Conservation (phyloP, 1,140 invertebrate genomes). For the Frieseomelitta varia region DNA sequence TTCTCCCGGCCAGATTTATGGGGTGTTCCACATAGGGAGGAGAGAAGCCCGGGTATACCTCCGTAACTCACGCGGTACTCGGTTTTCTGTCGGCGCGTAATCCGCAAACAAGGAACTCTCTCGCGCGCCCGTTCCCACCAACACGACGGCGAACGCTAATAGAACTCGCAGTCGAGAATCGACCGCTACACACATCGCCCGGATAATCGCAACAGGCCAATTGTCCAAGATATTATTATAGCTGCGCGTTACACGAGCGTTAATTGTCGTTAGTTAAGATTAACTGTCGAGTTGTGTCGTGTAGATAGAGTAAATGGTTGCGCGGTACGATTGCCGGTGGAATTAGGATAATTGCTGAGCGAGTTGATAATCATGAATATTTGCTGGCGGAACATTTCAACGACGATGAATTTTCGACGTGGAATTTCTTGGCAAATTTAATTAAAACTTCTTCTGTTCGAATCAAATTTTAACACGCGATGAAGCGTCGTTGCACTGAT, state of each 20-base stretch:
- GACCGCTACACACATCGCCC: too few species aligned
- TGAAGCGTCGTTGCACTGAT: too few species aligned
- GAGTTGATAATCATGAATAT: too few species aligned
- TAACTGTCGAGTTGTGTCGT: too few species aligned
- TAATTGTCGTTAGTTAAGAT: background rate
- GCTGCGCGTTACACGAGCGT: background rate
- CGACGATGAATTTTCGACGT: too few species aligned
- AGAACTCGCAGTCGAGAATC: background rate
- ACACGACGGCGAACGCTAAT: background rate
- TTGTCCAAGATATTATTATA: background rate
- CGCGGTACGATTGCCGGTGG: too few species aligned
- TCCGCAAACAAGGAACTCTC: constrained; percentile 59
- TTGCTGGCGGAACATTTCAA: too few species aligned
- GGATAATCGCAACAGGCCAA: constrained; percentile 26
- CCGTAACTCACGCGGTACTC: constrained; percentile 68
- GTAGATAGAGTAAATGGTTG: too few species aligned
- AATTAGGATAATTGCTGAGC: too few species aligned
- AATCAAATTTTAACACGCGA: too few species aligned
- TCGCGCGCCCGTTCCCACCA: background rate
- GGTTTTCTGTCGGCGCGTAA: constrained; percentile 55
- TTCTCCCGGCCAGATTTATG: constrained; percentile 72
- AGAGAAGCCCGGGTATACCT: constrained; percentile 43
- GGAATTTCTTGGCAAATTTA: too few species aligned
- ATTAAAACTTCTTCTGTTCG: too few species aligned
- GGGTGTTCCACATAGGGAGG: constrained; percentile 69